phyloP scores from a whole-genome alignment of 2,113 vertebrate species.

The Alosa alosa region DNA sequence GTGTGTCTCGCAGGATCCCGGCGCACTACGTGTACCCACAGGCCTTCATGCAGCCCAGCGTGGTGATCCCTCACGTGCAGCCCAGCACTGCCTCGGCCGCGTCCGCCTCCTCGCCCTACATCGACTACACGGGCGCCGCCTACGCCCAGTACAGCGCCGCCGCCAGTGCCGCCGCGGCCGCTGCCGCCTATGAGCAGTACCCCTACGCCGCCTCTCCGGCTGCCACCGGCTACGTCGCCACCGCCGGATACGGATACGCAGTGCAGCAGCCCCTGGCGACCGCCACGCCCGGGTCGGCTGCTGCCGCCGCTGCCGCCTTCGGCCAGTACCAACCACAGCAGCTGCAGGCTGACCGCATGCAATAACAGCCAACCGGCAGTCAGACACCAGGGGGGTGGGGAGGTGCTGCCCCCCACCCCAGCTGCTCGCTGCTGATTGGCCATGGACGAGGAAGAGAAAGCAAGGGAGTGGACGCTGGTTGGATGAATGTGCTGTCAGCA shows the following conservation, averaged over 20 bases:
- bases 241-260: slow-evolving; percentile 88
- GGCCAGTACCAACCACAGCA: slow-evolving; percentile 96
- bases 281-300: slow-evolving; percentile 80
- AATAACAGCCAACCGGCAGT: slow-evolving; percentile 74
- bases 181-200: slow-evolving; percentile 90
- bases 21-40: slow-evolving; percentile 97
- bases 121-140: slow-evolving; percentile 93
- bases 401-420: slow-evolving; percentile 21
- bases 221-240: slow-evolving; percentile 82
- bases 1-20: slow-evolving; percentile 82
- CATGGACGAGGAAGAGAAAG: slow-evolving; percentile 39
- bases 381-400: slow-evolving; percentile 44
- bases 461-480: slow-evolving; percentile 53
- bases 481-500: slow-evolving; percentile 39
- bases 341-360: slow-evolving; percentile 96
- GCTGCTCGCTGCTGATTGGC: slow-evolving; percentile 46
- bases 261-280: slow-evolving; percentile 89
- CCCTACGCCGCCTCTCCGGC: slow-evolving; percentile 91
- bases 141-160: slow-evolving; percentile 92
- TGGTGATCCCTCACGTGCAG: slow-evolving; percentile 94
- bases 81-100: slow-evolving; percentile 75
- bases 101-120: slow-evolving; percentile 87
- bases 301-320: slow-evolving; percentile 83
- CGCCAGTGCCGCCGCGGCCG: slow-evolving; percentile 73
- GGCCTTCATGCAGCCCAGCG: slow-evolving; percentile 94